phyloP scores from a whole-genome alignment of 2,113 vertebrate species.

The Chloropsis hardwickii region DNA sequence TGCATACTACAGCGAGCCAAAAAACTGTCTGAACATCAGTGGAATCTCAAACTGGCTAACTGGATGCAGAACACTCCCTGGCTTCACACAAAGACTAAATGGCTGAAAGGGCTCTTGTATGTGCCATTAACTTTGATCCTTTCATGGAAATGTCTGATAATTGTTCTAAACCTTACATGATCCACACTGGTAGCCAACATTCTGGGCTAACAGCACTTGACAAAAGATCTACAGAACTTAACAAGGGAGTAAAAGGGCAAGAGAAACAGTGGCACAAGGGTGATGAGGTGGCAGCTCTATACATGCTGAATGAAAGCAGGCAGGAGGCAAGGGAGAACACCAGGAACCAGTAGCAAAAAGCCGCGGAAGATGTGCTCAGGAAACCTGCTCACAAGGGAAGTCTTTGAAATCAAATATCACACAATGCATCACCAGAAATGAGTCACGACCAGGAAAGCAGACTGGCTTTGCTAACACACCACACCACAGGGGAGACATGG shows the following conservation, averaged over 20 bases:
- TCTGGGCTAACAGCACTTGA: not conserved
- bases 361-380: not conserved
- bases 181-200: not conserved
- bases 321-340: not conserved
- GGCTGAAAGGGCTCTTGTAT: not conserved
- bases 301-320: not conserved
- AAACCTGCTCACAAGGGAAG: not conserved
- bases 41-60: not conserved
- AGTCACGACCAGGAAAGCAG: not conserved
- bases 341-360: not conserved
- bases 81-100: not conserved
- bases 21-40: not conserved
- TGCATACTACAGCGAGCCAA: not conserved
- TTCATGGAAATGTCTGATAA: not conserved
- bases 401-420: not conserved
- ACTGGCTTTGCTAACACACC: not conserved
- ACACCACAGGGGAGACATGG: not conserved
- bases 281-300: not conserved
- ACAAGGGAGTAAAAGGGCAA: not conserved
- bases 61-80: not conserved
- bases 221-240: not conserved
- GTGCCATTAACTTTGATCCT: not conserved
- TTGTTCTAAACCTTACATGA: not conserved
- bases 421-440: not conserved
- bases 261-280: not conserved